Base-by-base conservation (phyloP, 2,888 invertebrate species). In the Romanomermis culicivorax region DNA sequence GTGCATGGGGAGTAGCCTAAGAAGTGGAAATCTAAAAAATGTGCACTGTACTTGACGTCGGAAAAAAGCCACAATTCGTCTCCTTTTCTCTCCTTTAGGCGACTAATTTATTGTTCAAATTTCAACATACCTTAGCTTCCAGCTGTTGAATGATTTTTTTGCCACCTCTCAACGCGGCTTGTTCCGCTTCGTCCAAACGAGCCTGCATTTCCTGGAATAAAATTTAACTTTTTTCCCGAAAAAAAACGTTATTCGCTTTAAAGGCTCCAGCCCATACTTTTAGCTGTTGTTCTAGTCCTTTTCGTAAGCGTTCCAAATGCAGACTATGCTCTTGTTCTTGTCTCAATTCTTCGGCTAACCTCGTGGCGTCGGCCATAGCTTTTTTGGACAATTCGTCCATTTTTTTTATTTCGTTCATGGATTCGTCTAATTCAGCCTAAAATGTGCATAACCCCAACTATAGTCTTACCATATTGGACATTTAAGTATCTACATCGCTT, bases 371-470 rank as follows among this genome's bases (percentile, higher is more conserved):
- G 66, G 87, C 85, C 87, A 88, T 88, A 52, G 88, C 88, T 77
- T 88, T 93, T 82, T 88, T 89, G 65, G 88, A 87, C 78, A 88
- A 88, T 77, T 95, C 95, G 74, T 95, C 95, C 63, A 89, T 87
- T 77, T 85, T 85, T 80, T 88, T 88, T 72, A 93, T 87, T 76
- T 95, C 95, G 77, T 87, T 86, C 75, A 91, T 79, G 70, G 93
- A 82, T 76, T 95, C 93, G 74, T 95, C 93, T 71, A 95, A 80
- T 75, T 95, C 95, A 72, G 89, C 84, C 77, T 78, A 63, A 7
- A 93, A 82, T 66, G 91, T 89, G 76, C n/a, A n/a, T n/a, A n/a
- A n/a, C n/a, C n/a, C n/a, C n/a, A n/a, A n/a, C n/a, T n/a, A n/a
- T n/a, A n/a, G n/a, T n/a, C n/a, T n/a, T n/a, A n/a, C n/a, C n/a